A percentile compares a stretch with the other conserved stretches of the same genome.
phyloP scores from a whole-genome alignment of 2,113 vertebrate species.

The Gadus chalcogrammus region DNA sequence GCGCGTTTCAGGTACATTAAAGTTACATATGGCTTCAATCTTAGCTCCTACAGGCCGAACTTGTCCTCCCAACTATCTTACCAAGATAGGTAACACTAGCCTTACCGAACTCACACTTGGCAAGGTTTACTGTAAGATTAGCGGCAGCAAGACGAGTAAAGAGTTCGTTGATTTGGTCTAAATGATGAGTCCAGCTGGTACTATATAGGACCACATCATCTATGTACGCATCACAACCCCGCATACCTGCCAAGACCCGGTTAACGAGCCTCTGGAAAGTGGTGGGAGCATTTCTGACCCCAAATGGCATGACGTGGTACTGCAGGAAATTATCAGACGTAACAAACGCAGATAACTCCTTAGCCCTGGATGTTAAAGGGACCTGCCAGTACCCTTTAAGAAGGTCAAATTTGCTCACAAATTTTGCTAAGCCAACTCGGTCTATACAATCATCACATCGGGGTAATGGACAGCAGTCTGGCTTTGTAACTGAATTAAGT shows the following conservation, averaged over 20 bases:
- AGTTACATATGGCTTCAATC: neutral
- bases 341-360: slow-evolving; percentile 3
- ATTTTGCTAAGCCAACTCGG: too few relatives aligned
- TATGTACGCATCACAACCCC: too few relatives aligned
- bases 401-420: slow-evolving; percentile 1
- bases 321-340: too few relatives aligned
- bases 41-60: neutral
- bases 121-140: too few relatives aligned
- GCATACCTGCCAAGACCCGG: too few relatives aligned
- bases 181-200: too few relatives aligned
- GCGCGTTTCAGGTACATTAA: too few relatives aligned
- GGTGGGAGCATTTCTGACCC: neutral
- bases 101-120: slow-evolving; percentile 9
- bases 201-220: too few relatives aligned
- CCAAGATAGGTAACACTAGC: too few relatives aligned
- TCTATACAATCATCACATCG: too few relatives aligned
- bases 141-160: neutral
- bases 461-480: too few relatives aligned
- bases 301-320: neutral
- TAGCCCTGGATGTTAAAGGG: neutral
- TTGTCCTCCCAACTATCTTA: neutral
- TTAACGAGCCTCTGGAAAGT: neutral
- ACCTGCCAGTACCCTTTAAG: slow-evolving; percentile 3
- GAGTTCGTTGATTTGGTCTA: neutral
- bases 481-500: neutral